Base-by-base conservation (phyloP, 2,888 invertebrate species). In the Rhyacophila evoluta region DNA sequence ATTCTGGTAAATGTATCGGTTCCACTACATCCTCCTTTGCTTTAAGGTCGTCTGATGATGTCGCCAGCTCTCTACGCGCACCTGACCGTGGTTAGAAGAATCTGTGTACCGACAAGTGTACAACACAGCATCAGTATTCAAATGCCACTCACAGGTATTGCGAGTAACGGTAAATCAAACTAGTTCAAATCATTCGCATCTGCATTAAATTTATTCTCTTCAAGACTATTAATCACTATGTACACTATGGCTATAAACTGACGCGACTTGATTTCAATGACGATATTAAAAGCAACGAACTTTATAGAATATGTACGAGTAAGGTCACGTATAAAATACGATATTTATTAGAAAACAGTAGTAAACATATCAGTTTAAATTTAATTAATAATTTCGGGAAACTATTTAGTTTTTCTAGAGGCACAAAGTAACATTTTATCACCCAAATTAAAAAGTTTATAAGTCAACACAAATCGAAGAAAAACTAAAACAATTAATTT, bases 81-180 rank as follows among this genome's bases (percentile, higher is more conserved):
- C 55, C 55, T 55, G 19, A 55, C 10, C 55, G 10, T 0, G 55
- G 19, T 19, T 10, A 55, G 55, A 55, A 19, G 10, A 15, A 5
- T 55, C 15, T 19, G 29, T 33, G 6, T 55, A 15, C 19, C 15
- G 2, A 55, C 25, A 10, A 55, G 19, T 55, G 55, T 55, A 55
- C 19, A 8, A 19, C 55, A 10, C 55, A 55, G 55, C 55, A 55
- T 55, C 55, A 8, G 55, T 55, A 55, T 55, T 55, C 55, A 25
- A 55, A 55, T 55, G 55, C 55, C 55, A 55, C 55, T 55, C 55
- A 55, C 25, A 15, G 19, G 55, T 10, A 55, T 19, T 55, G 55
- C 10, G 55, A 55, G 55, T 19, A 55, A 55, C 55, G 55, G 55
- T 55, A 55, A 55, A 55, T 55, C 55, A 55, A 55, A 55, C 55